Evolutionary conservation across 1,140 invertebrate genomes (phyloP).

Genomic region (Carposina sasakii): DNA sequence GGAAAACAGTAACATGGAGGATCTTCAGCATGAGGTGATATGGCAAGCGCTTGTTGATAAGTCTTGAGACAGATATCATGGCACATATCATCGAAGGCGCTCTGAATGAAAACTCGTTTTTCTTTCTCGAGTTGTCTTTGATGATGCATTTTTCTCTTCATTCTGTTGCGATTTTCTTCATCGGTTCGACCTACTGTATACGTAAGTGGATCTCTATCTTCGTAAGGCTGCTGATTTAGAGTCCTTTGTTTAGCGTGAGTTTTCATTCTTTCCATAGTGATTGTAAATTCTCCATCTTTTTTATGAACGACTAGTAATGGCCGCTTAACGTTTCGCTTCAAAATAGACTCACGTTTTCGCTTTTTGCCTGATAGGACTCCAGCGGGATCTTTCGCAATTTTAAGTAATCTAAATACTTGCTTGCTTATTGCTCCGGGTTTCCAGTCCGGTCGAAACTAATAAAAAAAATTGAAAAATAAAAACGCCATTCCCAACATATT

Average conservation of each 20-base stretch:
- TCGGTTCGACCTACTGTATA: constrained; percentile 60
- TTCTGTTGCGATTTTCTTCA: constrained; percentile 51
- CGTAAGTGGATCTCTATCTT: constrained; percentile 53
- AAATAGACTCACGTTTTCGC: constrained; percentile 38
- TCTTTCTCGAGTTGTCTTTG: constrained; percentile 48
- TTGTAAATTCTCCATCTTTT: constrained; percentile 53
- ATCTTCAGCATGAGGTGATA: constrained; percentile 48
- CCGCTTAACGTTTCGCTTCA: constrained; percentile 46
- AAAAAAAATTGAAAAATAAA: constrained; percentile 47
- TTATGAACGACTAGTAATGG: constrained; percentile 55
- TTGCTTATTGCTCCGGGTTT: constrained; percentile 59
- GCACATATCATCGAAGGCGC: constrained; percentile 57
- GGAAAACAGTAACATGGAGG: constrained; percentile 51
- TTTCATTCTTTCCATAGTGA: constrained; percentile 67
- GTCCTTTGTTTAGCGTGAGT: constrained; percentile 42
- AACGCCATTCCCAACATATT: too few species aligned
- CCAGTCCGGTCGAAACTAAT: constrained; percentile 56
- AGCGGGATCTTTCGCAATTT: constrained; percentile 49
- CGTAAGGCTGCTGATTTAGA: constrained; percentile 55
- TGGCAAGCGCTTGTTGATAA: constrained; percentile 58
- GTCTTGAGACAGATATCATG: constrained; percentile 62
- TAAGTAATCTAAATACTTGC: constrained; percentile 48
- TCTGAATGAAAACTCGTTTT: constrained; percentile 55
- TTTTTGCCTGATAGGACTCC: constrained; percentile 45
- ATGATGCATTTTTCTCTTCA: constrained; percentile 45